These are phyloP conservation scores for Ahaetulla prasina DNA, from an alignment of 2,113 vertebrate species.

Conservation along the genomic window DNA sequence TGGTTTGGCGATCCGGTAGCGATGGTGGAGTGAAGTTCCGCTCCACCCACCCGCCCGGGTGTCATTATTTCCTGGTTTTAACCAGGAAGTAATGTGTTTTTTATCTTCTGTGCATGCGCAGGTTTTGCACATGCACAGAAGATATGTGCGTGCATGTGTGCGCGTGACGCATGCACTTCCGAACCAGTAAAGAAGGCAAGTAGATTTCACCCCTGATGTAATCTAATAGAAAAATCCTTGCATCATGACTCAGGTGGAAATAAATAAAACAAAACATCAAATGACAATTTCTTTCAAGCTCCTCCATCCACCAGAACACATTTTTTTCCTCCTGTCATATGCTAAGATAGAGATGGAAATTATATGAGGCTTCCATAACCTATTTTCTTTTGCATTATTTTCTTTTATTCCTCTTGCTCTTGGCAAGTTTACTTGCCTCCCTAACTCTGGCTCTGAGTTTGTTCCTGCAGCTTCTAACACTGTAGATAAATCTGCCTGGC, in stretches of 20 bases:
- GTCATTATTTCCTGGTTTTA: too few species aligned
- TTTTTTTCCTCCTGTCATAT: not conserved
- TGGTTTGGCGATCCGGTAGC: too few species aligned
- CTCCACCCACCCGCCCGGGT: too few species aligned
- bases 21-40: too few species aligned
- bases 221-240: slow-evolving; percentile 10
- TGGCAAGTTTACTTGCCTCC: not conserved
- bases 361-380: not conserved
- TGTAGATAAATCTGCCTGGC: not conserved
- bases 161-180: too few species aligned
- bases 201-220: too few species aligned
- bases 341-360: not conserved
- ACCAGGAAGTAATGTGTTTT: too few species aligned
- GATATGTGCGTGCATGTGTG: too few species aligned
- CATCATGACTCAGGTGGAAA: not conserved
- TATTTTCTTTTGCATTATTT: not conserved
- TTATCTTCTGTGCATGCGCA: too few species aligned
- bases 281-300: not conserved
- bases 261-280: not conserved
- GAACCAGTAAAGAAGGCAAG: too few species aligned
- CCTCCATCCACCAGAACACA: not conserved
- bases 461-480: not conserved
- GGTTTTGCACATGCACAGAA: too few species aligned
- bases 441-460: not conserved
- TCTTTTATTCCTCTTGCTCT: not conserved